phyloP scores from a whole-genome alignment of 2,888 invertebrate species.

The Mactromeris polynyma region DNA sequence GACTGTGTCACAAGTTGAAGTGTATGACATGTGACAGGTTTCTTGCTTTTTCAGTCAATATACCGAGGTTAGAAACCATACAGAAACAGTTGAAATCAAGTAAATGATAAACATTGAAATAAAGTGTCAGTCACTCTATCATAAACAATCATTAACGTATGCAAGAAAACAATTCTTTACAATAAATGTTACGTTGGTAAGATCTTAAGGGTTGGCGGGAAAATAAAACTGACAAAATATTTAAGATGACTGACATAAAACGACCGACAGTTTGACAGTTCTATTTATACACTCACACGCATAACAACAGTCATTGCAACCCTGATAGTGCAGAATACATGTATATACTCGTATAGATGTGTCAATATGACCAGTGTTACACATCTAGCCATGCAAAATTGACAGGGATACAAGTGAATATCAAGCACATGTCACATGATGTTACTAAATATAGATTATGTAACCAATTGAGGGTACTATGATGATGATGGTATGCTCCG shows the following conservation, averaged over 20 bases:
- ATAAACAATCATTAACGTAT: conserved; percentile 20
- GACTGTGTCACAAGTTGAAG: not conserved
- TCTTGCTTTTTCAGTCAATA: conserved; percentile 1
- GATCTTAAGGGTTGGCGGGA: conserved; percentile 22
- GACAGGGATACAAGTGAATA: not conserved
- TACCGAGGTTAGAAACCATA: too few relatives aligned
- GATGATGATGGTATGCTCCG: not conserved
- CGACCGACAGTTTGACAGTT: conserved; percentile 28
- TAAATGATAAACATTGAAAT: conserved; percentile 25
- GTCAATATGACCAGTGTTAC: not conserved
- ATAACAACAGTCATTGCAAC: conserved; percentile 7
- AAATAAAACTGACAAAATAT: conserved; percentile 40
- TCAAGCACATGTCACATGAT: conserved; percentile 22
- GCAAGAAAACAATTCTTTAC: conserved; percentile 7
- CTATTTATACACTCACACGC: conserved; percentile 39
- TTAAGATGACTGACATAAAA: conserved; percentile 35
- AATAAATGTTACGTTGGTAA: conserved; percentile 21
- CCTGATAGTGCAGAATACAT: conserved; percentile 26
- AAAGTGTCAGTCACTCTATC: conserved; percentile 19
- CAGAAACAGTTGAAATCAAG: conserved; percentile 23
- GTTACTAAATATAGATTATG: conserved; percentile 27
- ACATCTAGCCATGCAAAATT: not conserved
- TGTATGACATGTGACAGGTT: conserved; percentile 6
- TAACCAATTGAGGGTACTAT: conserved; percentile 8
- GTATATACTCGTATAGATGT: conserved; percentile 21